phyloP scores from a whole-genome alignment of 2,113 vertebrate genomes.

The Trinectes maculatus region DNA sequence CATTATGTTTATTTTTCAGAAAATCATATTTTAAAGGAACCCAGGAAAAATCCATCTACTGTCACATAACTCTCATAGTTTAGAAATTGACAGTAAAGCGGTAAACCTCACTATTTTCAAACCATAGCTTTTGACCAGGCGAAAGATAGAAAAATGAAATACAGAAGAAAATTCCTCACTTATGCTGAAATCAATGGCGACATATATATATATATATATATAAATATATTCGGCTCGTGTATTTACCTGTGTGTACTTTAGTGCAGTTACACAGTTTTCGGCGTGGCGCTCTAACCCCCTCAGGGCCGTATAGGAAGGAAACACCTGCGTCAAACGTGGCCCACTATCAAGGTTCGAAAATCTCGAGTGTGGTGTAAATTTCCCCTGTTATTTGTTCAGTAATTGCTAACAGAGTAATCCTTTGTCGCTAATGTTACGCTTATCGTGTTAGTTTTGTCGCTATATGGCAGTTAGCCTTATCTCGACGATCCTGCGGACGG shows the following conservation, averaged over 20 bases:
- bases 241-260: too few species aligned
- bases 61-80: slow-evolving; percentile 42
- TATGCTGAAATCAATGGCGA: too few species aligned
- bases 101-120: slow-evolving; percentile 44
- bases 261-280: too few species aligned
- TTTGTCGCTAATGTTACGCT: slow-evolving; percentile 56
- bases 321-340: slow-evolving; percentile 21
- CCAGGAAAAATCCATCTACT: slow-evolving; percentile 37
- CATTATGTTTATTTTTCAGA: slow-evolving; percentile 36
- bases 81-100: slow-evolving; percentile 61
- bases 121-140: slow-evolving; percentile 41
- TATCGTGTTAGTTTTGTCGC: slow-evolving; percentile 67
- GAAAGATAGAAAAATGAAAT: slow-evolving; percentile 41
- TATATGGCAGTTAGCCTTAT: slow-evolving; percentile 67
- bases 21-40: slow-evolving; percentile 28
- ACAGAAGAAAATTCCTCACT: slow-evolving; percentile 38
- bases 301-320: neutral
- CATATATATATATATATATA: too few species aligned
- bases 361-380: slow-evolving; percentile 56
- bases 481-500: slow-evolving; percentile 50
- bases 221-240: too few species aligned
- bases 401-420: slow-evolving; percentile 68
- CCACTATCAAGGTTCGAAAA: slow-evolving; percentile 44
- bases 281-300: neutral
- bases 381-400: slow-evolving; percentile 58